A percentile compares a stretch with the other conserved stretches of the same genome.
Conservation (phyloP, 2,888 invertebrate species). For the Drosophila fulvimacula region DNA sequence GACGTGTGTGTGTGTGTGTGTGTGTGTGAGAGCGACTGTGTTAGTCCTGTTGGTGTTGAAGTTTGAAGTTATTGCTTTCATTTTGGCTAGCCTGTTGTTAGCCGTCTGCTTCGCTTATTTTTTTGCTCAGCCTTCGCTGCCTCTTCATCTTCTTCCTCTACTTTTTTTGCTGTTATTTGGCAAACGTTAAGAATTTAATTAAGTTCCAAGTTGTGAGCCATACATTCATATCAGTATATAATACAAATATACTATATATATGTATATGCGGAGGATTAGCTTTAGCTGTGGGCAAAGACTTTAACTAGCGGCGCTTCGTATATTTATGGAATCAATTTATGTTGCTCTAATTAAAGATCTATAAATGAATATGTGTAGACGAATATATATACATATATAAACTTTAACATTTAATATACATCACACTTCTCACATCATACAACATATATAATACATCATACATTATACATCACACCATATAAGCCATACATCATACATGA, state of each 20-base stretch:
- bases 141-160: not conserved
- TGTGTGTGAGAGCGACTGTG: slow-evolving; percentile 28
- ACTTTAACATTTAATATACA: no score
- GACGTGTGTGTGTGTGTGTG: slow-evolving; percentile 17
- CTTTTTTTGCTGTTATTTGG: slow-evolving; percentile 25
- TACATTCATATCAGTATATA: slow-evolving; percentile 27
- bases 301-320: slow-evolving; percentile 1
- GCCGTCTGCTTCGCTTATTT: slow-evolving; percentile 17
- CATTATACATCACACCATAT: no score
- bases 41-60: slow-evolving; percentile 45
- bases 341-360: slow-evolving; percentile 4
- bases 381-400: no score
- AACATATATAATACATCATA: no score
- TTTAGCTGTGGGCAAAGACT: slow-evolving; percentile 2
- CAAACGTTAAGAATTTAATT: slow-evolving; percentile 74
- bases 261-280: not conserved
- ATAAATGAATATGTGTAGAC: not conserved
- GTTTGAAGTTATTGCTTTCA: slow-evolving; percentile 71
- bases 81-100: slow-evolving; percentile 58
- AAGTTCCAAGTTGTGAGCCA: slow-evolving; percentile 52
- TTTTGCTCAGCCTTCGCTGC: not conserved
- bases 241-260: not conserved
- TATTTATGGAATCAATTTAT: not conserved
- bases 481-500: not conserved
- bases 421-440: no score